A percentile compares a stretch with the other conserved stretches of the same genome.
These are phyloP conservation scores for Drosophila nasuta DNA, from an alignment of 1,140 invertebrate genomes.

Conservation along the genomic window DNA sequence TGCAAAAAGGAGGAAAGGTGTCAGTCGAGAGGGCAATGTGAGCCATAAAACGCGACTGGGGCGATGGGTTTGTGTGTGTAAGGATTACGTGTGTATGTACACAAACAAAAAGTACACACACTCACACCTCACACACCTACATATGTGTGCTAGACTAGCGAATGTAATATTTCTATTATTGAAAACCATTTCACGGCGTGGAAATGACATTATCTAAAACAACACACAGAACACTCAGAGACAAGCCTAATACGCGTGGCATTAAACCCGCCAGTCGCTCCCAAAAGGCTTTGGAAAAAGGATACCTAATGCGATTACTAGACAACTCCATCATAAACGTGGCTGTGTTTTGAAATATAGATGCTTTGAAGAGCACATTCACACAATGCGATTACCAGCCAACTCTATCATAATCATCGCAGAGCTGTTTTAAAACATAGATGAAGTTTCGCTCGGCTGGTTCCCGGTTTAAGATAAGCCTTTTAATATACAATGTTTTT, in stretches of 20 bases:
- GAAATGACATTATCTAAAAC: constrained; percentile 36
- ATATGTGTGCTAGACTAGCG: constrained; percentile 7
- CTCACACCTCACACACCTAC: background rate
- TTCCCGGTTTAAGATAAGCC: too few species aligned
- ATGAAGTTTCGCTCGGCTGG: too few species aligned
- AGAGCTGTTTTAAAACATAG: too few species aligned
- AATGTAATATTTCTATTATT: constrained; percentile 53
- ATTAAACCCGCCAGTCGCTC: constrained; percentile 14
- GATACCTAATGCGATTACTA: background rate
- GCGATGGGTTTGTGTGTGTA: constrained; percentile 25
- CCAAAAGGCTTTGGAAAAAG: background rate
- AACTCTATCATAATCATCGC: too few species aligned
- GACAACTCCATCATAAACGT: background rate
- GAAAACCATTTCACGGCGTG: constrained; percentile 47
- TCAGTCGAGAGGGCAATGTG: constrained; percentile 17
- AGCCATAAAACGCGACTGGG: constrained; percentile 33
- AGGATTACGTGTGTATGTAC: constrained; percentile 17
- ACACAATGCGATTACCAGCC: background rate
- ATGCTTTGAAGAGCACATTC: too few species aligned
- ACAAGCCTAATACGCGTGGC: constrained; percentile 13
- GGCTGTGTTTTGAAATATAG: background rate
- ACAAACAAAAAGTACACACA: constrained; percentile 9
- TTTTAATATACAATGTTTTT: too few species aligned
- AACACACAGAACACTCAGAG: background rate
- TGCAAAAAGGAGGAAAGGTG: constrained; percentile 12